Percentiles rank a stretch among this genome's conserved stretches.
phyloP scores from a whole-genome alignment of 2,888 invertebrate genomes.

The Caenorhabditis japonica region DNA sequence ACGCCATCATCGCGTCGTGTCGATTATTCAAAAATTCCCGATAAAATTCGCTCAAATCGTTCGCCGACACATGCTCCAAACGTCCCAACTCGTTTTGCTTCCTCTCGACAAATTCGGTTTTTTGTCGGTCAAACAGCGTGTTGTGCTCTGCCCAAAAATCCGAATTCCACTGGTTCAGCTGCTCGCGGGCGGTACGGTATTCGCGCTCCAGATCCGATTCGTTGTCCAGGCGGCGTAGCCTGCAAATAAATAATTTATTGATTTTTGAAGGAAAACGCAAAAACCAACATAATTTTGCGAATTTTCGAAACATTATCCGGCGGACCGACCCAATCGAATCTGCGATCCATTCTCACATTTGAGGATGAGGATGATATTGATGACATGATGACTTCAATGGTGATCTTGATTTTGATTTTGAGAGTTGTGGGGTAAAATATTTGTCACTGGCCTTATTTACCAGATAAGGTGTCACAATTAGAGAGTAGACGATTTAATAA shows the following conservation, averaged over 20 bases:
- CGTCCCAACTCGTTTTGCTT: constrained; percentile 65
- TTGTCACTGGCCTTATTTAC: not conserved
- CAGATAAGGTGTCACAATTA: not conserved
- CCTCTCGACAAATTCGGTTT: constrained; percentile 60
- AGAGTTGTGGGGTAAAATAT: too few species aligned
- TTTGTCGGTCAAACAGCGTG: constrained; percentile 64
- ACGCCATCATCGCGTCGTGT: constrained; percentile 61
- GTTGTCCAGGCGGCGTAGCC: constrained; percentile 68
- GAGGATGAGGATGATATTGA: constrained; percentile 32
- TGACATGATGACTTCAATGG: constrained; percentile 24
- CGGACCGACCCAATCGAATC: constrained; percentile 76
- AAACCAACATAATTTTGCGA: constrained; percentile 66
- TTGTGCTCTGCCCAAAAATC: constrained; percentile 75
- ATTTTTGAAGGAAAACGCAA: not conserved
- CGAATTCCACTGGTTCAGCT: constrained; percentile 73
- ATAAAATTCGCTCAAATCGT: constrained; percentile 74
- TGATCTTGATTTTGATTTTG: too few species aligned
- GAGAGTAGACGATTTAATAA: too few species aligned
- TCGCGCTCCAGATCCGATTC: constrained; percentile 67
- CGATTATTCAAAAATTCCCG: constrained; percentile 69
- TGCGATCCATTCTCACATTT: constrained; percentile 64
- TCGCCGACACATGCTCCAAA: constrained; percentile 69
- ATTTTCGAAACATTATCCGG: constrained; percentile 71
- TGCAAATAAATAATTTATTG: constrained; percentile 13
- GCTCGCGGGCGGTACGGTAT: constrained; percentile 68